Conservation (phyloP, 2,888 invertebrate genomes). For the Drosophila demipolita region DNA sequence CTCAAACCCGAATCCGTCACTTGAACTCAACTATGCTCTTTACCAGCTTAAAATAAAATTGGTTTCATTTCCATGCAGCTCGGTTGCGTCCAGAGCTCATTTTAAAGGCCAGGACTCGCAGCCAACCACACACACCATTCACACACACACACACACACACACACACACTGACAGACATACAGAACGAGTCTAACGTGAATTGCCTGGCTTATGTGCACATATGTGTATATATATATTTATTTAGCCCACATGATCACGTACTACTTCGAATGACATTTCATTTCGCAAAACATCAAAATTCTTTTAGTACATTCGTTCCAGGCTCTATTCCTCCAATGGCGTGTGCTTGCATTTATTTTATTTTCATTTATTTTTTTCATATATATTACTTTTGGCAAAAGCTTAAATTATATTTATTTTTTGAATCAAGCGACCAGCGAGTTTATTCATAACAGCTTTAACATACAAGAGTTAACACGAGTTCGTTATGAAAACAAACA, state of each 20-base stretch:
- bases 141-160: conserved; percentile 3
- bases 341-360: neutral
- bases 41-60: conserved; percentile 72
- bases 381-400: conserved; percentile 6
- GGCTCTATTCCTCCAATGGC: conserved; percentile 9
- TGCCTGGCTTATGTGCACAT: conserved; percentile 21
- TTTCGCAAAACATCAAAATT: conserved; percentile 64
- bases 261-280: conserved; percentile 69
- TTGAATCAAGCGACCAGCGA: neutral
- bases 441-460: conserved; percentile 21
- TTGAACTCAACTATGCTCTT: conserved; percentile 75
- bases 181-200: conserved; percentile 19
- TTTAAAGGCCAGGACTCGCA: conserved; percentile 34
- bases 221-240: neutral
- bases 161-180: conserved; percentile 3
- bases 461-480: conserved; percentile 22
- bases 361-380: conserved; percentile 2
- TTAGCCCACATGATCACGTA: conserved; percentile 58
- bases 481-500: neutral
- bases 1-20: conserved; percentile 44
- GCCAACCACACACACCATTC: conserved; percentile 18
- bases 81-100: conserved; percentile 45
- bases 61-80: conserved; percentile 65
- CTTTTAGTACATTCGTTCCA: conserved; percentile 47
- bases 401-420: conserved; percentile 4